Evolutionary conservation across 2,888 invertebrate genomes (phyloP), one percentile per base, ranked within the genome.

Genomic region (Acleris cristana): DNA sequence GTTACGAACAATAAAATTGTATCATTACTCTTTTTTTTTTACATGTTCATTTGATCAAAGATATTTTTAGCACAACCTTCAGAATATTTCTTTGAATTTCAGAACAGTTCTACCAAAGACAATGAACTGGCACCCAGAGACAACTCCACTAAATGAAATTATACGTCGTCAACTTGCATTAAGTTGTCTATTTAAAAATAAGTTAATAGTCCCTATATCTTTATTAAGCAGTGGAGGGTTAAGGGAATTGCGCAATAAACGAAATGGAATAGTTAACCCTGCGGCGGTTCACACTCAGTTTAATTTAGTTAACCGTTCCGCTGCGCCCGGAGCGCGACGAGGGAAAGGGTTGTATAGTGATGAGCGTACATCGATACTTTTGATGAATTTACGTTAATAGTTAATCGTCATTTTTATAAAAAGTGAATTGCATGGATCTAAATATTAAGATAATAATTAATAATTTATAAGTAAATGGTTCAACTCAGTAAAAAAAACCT

Each of bases 251-350:
- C 83, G 90, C 89, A 91, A 92, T 92, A 92, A 92, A 92, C 85
- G 91, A 87, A 90, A 92, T 92, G 92, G 89, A 90, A 92, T 92
- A 92, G 92, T 92, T 89, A 91, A 88, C 91, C 91, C 90, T 89
- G 88, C 87, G 90, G 88, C 87, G 88, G 87, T 89, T 92, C 91
- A 88, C 92, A 92, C 90, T 91, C 90, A 87, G 85, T 92, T 92
- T 92, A 92, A 92, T 92, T 92, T 92, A 90, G 92, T 92, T 92
- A 92, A 92, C 90, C 86, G 90, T 90, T 87, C 82, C 85, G 88
- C 80, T 86, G 88, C 87, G 87, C 89, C 86, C 84, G 81, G 85
- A 77, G 89, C 87, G 78, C 73, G 69, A 72, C 74, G 74, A 76
- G 82, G 81, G 87, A 84, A 91, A 91, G 92, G 92, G 92, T 91